A percentile compares a stretch with the other conserved stretches of the same genome.
Conservation (phyloP, 2,888 invertebrate genomes). For the Isoperla grammatica region DNA sequence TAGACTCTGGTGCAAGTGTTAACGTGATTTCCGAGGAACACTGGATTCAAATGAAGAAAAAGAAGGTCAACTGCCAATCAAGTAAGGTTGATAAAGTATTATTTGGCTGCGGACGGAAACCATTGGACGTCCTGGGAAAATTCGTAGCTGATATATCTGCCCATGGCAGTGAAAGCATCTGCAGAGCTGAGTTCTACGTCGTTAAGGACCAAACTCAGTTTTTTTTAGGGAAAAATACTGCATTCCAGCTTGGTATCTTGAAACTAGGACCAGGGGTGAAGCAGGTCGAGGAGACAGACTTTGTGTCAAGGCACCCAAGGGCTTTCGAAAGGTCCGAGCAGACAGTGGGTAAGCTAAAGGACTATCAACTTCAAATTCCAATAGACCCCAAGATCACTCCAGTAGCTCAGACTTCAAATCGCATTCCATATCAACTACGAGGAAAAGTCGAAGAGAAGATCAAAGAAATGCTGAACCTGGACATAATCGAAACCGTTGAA, state of each 20-base stretch:
- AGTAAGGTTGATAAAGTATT: neutral
- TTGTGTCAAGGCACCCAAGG: neutral
- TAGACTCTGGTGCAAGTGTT: slow-evolving; percentile 19
- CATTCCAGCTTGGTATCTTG: slow-evolving; percentile 18
- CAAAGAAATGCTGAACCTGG: slow-evolving; percentile 18
- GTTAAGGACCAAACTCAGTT: slow-evolving; percentile 9
- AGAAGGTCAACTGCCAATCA: neutral
- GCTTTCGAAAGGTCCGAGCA: neutral
- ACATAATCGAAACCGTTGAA: slow-evolving; percentile 26
- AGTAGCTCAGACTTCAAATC: neutral
- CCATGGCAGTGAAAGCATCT: neutral
- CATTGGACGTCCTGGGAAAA: slow-evolving; percentile 13
- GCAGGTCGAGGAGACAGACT: neutral
- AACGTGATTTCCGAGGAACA: slow-evolving; percentile 13
- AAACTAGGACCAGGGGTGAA: neutral
- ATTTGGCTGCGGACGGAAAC: slow-evolving; percentile 9
- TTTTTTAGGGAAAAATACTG: slow-evolving; percentile 16
- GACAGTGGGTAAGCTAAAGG: neutral
- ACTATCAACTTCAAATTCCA: neutral
- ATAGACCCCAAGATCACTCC: neutral
- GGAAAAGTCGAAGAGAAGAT: slow-evolving; percentile 33
- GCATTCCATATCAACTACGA: slow-evolving; percentile 17
- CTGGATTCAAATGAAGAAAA: slow-evolving; percentile 11
- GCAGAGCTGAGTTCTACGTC: slow-evolving; percentile 1
- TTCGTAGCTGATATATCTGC: slow-evolving; percentile 2